Base-by-base conservation (phyloP, 1,140 invertebrate species). In the Heliconius eleuchia region DNA sequence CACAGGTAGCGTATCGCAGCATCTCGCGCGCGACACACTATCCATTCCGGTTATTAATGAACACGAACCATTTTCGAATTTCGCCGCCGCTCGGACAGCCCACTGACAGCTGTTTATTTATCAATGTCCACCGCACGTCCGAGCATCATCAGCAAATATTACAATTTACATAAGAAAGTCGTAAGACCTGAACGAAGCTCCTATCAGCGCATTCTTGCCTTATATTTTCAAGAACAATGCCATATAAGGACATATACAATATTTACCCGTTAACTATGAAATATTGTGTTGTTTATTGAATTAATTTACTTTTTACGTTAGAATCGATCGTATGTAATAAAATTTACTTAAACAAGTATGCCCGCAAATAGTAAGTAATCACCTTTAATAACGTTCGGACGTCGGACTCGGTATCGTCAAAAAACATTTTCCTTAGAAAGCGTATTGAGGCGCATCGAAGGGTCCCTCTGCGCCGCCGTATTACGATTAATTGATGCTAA, bases 401-500 rank as follows among this genome's bases (percentile, higher is more conserved):
- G 80, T 83, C 83, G 85, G 85, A 84, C 66, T 89, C 84, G 86
- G 83, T 76, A 80, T 83, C 77, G 74, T 86, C 84, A 86, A 87
- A 87, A 89, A 87, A 52, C 78, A 82, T n/a, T 79, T 89, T 89
- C 85, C 77, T 70, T 74, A 86, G 88, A 92, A 92, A 88, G 87
- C 75, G 82, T 87, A 89, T 85, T 87, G 81, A 84, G 72, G 86
- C 88, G 88, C 85, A 82, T 82, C 87, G 81, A 80, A 76, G 81
- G 83, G 81, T 57, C 81, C 80, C 82, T 84, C 83, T 81, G 80
- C 82, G 83, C 86, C 82, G 84, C 85, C 79, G 85, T 86, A 85
- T 86, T 88, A 90, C 87, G 84, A 88, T 90, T 90, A 92, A 92
- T 92, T 91, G 87, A 91, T 91, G 87, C 85, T 90, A 94, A 92